phyloP scores from a whole-genome alignment of 2,797 vertebrate genomes.

The Gobionotothen gibberifrons region DNA sequence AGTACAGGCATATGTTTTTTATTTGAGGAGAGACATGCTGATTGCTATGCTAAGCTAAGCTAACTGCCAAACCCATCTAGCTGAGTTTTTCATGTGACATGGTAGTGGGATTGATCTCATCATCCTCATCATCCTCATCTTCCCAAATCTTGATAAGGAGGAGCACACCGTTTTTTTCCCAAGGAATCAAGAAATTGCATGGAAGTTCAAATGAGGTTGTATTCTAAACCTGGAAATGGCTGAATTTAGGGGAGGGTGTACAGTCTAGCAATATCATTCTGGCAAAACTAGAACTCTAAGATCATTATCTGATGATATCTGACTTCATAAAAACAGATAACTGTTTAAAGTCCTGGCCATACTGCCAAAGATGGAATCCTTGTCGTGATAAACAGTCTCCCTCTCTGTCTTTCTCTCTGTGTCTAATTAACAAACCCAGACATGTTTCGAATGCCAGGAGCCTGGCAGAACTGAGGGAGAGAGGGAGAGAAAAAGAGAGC shows the following conservation, averaged over 20 bases:
- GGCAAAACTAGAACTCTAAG: constrained; percentile 27
- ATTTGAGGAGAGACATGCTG: not conserved
- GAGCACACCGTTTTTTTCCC: not conserved
- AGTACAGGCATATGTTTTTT: not conserved
- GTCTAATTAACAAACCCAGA: constrained; percentile 79
- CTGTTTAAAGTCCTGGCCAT: constrained; percentile 41
- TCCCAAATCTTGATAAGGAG: not conserved
- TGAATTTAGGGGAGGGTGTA: constrained; percentile 5
- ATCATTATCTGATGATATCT: constrained; percentile 60
- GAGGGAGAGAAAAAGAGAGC: constrained; percentile 64
- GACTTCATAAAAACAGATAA: constrained; percentile 54
- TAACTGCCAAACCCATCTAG: not conserved
- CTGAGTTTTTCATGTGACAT: not conserved
- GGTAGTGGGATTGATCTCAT: not conserved
- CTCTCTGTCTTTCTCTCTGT: constrained; percentile 36
- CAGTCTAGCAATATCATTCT: constrained; percentile 20
- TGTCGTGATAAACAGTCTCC: constrained; percentile 38
- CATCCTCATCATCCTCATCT: not conserved
- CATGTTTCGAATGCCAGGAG: constrained; percentile 63
- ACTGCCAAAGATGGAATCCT: constrained; percentile 40
- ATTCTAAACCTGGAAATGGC: not conserved
- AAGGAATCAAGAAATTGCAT: not conserved
- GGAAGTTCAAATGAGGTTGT: not conserved
- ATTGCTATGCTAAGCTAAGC: not conserved
- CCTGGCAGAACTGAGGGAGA: constrained; percentile 48